Evolutionary conservation across 2,113 vertebrate species (phyloP).

Genomic region (Gallinago media): DNA sequence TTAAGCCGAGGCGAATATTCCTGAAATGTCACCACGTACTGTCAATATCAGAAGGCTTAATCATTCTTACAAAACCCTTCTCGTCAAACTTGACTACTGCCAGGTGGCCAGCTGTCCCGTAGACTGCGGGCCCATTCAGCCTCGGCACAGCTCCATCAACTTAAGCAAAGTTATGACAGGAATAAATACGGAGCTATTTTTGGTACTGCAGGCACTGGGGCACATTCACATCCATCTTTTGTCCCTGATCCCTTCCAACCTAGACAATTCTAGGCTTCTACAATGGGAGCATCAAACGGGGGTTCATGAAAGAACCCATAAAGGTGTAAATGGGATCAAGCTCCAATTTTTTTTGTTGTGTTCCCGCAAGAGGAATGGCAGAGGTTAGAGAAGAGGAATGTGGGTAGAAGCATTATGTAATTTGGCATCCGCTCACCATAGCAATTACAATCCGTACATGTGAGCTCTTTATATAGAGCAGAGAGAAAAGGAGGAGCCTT

Average conservation of each 20-base stretch:
- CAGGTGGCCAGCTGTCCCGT: neutral
- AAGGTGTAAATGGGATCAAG: neutral
- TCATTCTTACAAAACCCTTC: neutral
- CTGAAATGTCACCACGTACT: neutral
- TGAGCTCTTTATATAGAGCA: conserved; percentile 55
- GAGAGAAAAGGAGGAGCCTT: conserved; percentile 27
- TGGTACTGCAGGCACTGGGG: neutral
- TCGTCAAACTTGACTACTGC: neutral
- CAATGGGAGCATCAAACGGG: neutral
- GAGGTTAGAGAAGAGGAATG: neutral
- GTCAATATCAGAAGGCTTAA: neutral
- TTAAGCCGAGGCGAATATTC: neutral
- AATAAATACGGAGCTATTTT: conserved; percentile 40
- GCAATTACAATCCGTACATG: conserved; percentile 44
- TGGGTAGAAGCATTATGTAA: conserved; percentile 26
- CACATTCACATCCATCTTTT: neutral
- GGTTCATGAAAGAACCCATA: neutral
- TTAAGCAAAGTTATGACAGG: neutral
- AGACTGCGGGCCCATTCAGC: neutral
- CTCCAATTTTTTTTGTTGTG: neutral
- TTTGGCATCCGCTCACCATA: conserved; percentile 13
- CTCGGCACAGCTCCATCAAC: neutral
- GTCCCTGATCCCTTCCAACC: neutral
- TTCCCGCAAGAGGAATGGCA: neutral
- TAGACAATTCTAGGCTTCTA: no score